A percentile compares a stretch with the other conserved stretches of the same genome.
These are phyloP conservation scores for Pristionchus pacificus DNA, from an alignment of 1,140 invertebrate species.

Conservation along the genomic window DNA sequence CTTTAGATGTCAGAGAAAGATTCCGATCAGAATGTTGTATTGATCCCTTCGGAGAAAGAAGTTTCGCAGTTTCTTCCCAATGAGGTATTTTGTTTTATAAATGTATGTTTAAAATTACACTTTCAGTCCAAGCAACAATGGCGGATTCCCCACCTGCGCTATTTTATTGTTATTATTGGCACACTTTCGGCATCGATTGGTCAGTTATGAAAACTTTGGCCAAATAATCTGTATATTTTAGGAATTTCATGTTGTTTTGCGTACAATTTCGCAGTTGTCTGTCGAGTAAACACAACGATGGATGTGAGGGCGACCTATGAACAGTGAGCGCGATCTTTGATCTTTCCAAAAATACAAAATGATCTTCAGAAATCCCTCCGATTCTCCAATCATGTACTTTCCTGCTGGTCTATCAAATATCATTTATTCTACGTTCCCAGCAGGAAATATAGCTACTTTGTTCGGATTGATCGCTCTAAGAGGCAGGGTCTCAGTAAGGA, in stretches of 20 bases:
- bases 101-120: too few relatives aligned
- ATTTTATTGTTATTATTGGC: constrained; percentile 4
- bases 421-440: constrained; percentile 7
- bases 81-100: too few relatives aligned
- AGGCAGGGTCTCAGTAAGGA: neutral
- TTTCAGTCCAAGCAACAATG: neutral
- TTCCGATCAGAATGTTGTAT: too few relatives aligned
- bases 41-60: too few relatives aligned
- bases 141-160: constrained; percentile 14
- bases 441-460: neutral
- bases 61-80: too few relatives aligned
- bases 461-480: neutral
- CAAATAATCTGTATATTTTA: too few relatives aligned
- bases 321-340: neutral
- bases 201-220: too few relatives aligned
- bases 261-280: constrained; percentile 14
- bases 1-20: too few relatives aligned
- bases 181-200: neutral
- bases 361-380: constrained; percentile 1
- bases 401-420: neutral
- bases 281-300: neutral
- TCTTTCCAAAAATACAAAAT: too few relatives aligned
- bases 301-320: neutral
- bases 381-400: constrained; percentile 11
- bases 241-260: constrained; percentile 10